These are phyloP conservation scores for Dasyornis broadbenti DNA, from an alignment of 2,113 vertebrate genomes.

Conservation along the genomic window DNA sequence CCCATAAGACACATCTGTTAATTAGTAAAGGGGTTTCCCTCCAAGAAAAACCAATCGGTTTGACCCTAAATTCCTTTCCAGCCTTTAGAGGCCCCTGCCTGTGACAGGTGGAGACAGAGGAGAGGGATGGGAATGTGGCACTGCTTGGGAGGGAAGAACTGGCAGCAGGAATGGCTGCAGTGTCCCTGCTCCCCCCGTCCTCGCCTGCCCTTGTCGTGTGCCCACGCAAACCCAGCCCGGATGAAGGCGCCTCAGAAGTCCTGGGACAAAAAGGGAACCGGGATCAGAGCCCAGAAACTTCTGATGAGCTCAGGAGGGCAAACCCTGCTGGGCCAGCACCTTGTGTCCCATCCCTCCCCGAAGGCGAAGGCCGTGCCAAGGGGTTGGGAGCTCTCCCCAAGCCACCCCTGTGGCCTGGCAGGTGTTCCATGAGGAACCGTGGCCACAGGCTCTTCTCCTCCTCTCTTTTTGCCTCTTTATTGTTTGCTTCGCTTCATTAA, in stretches of 20 bases:
- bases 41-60: background rate
- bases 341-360: accelerated
- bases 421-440: background rate
- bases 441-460: accelerated
- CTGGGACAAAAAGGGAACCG: background rate
- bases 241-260: background rate
- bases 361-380: background rate
- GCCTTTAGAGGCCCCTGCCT: background rate
- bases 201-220: background rate
- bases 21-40: background rate
- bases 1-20: background rate
- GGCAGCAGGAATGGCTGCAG: background rate
- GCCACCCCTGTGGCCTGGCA: background rate
- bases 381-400: background rate
- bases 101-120: background rate
- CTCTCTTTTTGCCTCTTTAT: too few species aligned
- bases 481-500: background rate
- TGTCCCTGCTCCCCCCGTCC: background rate
- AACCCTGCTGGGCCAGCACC: background rate
- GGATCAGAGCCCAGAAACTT: background rate
- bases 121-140: background rate
- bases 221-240: background rate
- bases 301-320: background rate
- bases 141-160: background rate
- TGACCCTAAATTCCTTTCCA: background rate